Evolutionary conservation across 2,888 invertebrate species (phyloP), one percentile per base, ranked within the genome.

Genomic region (Lordiphosa fenestrarum): DNA sequence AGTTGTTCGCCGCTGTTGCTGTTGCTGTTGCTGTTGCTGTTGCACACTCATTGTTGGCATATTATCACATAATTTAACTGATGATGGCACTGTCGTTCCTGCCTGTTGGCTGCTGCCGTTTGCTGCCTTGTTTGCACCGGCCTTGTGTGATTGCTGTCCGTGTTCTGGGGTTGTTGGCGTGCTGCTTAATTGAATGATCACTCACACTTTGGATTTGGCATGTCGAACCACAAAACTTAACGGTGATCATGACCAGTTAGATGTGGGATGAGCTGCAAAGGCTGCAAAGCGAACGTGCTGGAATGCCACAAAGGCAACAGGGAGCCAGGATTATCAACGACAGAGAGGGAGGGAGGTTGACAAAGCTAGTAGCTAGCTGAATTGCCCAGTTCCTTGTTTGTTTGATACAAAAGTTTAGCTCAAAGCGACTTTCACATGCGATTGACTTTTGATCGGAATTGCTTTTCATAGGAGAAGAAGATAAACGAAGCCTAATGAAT

Each of bases 31-130:
- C 12, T 38, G 55, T 13, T 58, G 63, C 36, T 50, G 83, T 68
- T 75, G 86, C 76, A 77, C 85, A 83, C 80, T 81, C 83, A 86
- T 86, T 86, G 85, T 84, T 86, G 86, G 86, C 80, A 81, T 80
- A 80, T 80, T 80, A 80, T 80, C 80, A 80, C 80, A 80, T 80
- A 85, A 80, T 80, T 80, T 80, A 84, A 84, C 86, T 84, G 80
- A 85, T 85, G 77, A 77, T 77, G 85, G 81, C 76, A 77, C 85
- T 57, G 57, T 54, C 44, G 53, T 33, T 50, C 38, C 39, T 35
- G 52, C 51, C 48, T 60, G 53, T 12, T 58, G 42, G 38, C 5
- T 68, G 53, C 2, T 48, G 59, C 35, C 60, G 60, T 9, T 35
- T n/a, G 35, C 36, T 66, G 52, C 46, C 55, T 57, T 71, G 76